These are phyloP conservation scores for Phycodurus eques DNA, from an alignment of 2,113 vertebrate genomes.

Conservation along the genomic window DNA sequence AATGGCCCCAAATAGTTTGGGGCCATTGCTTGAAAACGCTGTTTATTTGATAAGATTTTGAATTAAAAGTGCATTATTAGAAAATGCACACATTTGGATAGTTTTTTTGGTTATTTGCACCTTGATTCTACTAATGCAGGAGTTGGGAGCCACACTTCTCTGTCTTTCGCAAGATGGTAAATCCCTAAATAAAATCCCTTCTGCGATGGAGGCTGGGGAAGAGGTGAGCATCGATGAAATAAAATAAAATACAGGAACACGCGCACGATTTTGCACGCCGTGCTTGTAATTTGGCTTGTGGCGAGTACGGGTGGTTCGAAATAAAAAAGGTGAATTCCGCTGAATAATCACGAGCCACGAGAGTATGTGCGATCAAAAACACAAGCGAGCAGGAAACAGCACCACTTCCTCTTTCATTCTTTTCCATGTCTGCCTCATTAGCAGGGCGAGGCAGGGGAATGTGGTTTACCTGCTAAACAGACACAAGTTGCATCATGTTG, in stretches of 20 bases:
- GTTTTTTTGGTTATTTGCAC: background rate
- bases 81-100: too few species aligned
- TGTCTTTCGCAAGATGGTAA: conserved; percentile 41
- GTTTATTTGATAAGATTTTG: too few species aligned
- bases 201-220: background rate
- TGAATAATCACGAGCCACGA: conserved; percentile 30
- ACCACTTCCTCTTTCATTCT: conserved; percentile 63
- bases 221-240: background rate
- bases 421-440: conserved; percentile 50
- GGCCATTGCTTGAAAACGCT: too few species aligned
- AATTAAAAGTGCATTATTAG: too few species aligned
- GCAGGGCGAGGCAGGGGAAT: conserved; percentile 24
- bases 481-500: conserved; percentile 14
- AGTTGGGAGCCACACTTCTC: background rate
- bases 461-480: background rate
- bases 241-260: conserved; percentile 28
- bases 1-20: too few species aligned
- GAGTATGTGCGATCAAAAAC: conserved; percentile 20
- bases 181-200: conserved; percentile 28
- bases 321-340: conserved; percentile 55
- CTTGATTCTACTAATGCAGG: background rate
- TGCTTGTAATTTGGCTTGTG: conserved; percentile 17
- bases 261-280: conserved; percentile 36
- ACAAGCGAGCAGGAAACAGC: conserved; percentile 49
- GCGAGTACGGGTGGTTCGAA: conserved; percentile 47